Base-by-base conservation (phyloP, 2,888 invertebrate species). In the Plagodis dolabraria region DNA sequence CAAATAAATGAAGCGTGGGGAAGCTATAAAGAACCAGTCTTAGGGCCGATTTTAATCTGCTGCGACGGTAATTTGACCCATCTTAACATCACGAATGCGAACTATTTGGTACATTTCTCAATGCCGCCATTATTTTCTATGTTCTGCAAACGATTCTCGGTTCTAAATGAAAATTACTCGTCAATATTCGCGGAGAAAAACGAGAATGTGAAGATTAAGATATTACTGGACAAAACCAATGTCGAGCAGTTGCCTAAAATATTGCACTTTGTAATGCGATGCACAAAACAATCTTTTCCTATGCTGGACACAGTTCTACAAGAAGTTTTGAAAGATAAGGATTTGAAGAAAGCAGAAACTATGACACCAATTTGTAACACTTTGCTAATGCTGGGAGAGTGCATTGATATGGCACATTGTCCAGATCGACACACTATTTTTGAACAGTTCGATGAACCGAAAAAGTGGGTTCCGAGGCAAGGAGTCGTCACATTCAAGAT, bases 21-120 rank as follows among this genome's bases (percentile, higher is more conserved):
- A 33, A 85, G 87, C 10, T 89, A 86, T 52, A 64, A 86, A 49
- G 86, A 85, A 5, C 93, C 93, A 7, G 22, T 83, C 5, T 65
- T 77, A 8, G 92, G 92, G 44, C 89, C 94, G 34, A 82, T 95
- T 60, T 83, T 97, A 10, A 87, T 97, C 6, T 95, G 96, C 71
- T 95, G 95, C n/a, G 97, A 97, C 79, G 88, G 89, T 10, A 93
- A 94, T 70, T 86, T 96, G 52, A 87, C 87, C 0, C 94, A 95
- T 65, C 75, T 97, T 53, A 92, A 94, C 59, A 87, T 97, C 6
- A 94, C 94, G 0, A 93, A 96, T 77, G 96, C 95, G 0, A 90
- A 94, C 51, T 92, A 94, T 70, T 83, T 97, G 35, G 91, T 97
- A 11, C 96, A 97, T 79, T 97, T 94, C 82, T 95, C 96, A 2